phyloP scores from a whole-genome alignment of 2,797 vertebrate species.

The Pteropus rufus region DNA sequence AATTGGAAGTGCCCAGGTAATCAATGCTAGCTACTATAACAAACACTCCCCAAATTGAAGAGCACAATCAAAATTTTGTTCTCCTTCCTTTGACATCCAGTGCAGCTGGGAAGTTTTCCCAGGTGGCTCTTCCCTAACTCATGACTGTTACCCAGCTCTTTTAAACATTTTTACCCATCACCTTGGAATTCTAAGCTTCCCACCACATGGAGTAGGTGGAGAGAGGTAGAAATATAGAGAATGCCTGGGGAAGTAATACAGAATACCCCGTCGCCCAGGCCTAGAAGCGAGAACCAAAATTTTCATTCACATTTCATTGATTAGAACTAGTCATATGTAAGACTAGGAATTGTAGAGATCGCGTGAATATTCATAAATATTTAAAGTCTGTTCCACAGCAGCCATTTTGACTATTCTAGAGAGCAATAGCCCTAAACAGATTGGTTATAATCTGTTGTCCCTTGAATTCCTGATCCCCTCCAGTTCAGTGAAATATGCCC shows the following conservation, averaged over 20 bases:
- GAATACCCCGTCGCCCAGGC: background rate
- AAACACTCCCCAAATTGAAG: background rate
- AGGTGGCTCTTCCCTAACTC: background rate
- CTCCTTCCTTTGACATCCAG: background rate
- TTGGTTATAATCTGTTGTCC: background rate
- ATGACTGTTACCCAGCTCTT: background rate
- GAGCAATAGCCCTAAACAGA: background rate
- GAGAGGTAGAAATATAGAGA: background rate
- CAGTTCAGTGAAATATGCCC: background rate
- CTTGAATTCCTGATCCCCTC: background rate
- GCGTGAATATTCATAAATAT: background rate
- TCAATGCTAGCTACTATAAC: background rate
- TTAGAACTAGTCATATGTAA: background rate
- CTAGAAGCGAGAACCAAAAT: background rate
- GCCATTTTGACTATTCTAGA: background rate
- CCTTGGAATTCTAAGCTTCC: background rate
- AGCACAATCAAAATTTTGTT: background rate
- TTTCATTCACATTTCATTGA: background rate
- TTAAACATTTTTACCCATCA: background rate
- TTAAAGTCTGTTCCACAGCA: background rate
- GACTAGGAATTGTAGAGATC: background rate
- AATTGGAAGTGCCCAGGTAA: background rate
- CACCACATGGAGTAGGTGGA: background rate
- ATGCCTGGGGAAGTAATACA: background rate
- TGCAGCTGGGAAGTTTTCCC: background rate